Base-by-base conservation (phyloP, 1,140 invertebrate species). In the Heliothis virescens region DNA sequence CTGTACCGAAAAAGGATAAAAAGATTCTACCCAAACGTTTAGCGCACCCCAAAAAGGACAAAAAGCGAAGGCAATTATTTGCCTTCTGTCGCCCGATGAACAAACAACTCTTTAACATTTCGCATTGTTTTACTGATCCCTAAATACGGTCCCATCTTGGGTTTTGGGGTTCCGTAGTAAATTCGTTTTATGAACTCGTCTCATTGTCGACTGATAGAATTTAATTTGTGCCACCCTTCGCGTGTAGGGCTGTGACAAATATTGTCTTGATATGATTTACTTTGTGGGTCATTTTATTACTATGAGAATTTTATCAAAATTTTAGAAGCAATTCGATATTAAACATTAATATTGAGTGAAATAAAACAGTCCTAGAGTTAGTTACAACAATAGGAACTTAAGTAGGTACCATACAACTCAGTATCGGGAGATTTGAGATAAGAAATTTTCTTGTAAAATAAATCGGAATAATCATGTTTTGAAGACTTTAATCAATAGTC, bases 131-230 rank as follows among this genome's bases (percentile, higher is more conserved):
- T 83, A 87, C 83, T 84, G 83, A 80, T 84, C 86, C 86, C 87
- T 84, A 86, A 88, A 85, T 72, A 60, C 74, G 76, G 77, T 85
- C 76, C 83, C 75, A 80, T 81, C 87, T 91, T 69, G 41, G 89
- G 91, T 88, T 89, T 88, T 81, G 85, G 86, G 89, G 87, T 86
- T 86, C 87, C 81, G 86, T 83, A 85, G 84, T 88, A 87, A 91
- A 91, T 91, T 92, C 87, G 88, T 94, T 94, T 91, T 92, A 94
- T 92, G 92, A 93, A 94, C 90, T 91, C 90, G 86, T 92, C 91
- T 92, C 92, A 94, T 94, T 85, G 89, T 86, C 83, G 85, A 74
- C 90, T 92, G 88, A 92, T 92, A 92, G 87, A 94, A 93, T 94
- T 93, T 90, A 94, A 91, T 90, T 92, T 89, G 87, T 76, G 80